Base-by-base conservation (phyloP, 2,113 vertebrate genomes). In the Rafetus swinhoei region DNA sequence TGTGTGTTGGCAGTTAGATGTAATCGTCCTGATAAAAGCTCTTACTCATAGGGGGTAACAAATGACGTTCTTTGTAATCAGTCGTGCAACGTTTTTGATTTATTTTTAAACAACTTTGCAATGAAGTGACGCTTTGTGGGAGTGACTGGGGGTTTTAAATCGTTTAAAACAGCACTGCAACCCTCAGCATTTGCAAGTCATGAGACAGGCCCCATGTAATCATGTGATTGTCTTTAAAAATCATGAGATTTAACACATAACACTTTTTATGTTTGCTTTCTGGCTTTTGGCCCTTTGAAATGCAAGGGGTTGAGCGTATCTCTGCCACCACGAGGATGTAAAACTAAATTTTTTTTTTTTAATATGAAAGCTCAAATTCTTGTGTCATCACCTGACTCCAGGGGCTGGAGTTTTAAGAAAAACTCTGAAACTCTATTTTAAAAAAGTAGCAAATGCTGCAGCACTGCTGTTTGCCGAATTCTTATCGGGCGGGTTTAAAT, bases 81-180 rank as follows among this genome's bases (percentile, higher is more conserved):
- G 1, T 72, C 53, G 84, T 80, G 92, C 89, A 94, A 95, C 80
- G 82, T 39, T 80, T 13, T 79, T 91, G 11, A 2, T 93, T 45
- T 79, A 19, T 76, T 93, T 84, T 80, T 55, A 56, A 88, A 15
- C 85, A 79, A 65, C 27, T 3, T 74, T 79, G 6, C 76, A 87
- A 93, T 60, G 93, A 92, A 94, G n/a, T 1, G 84, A 89, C 74
- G 29, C 84, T 87, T 92, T 45, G 87, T 83, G 86, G 91, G 2
- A 39, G 57, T 53, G 92, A 94, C 82, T 62, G 0, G 80, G 92
- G 92, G 57, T 85, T 55, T 88, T 82, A 1, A 89, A 92, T 85
- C 72, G 1, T 82, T 92, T 84, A 11, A 9, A 65, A 45, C 7
- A 39, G n/a, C 21, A 27, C 25, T 50, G 94, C 24, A 1, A 60